Evolutionary conservation across 1,140 invertebrate species (phyloP).

Genomic region (roundworm (Caenorhabditis elegans)): DNA sequence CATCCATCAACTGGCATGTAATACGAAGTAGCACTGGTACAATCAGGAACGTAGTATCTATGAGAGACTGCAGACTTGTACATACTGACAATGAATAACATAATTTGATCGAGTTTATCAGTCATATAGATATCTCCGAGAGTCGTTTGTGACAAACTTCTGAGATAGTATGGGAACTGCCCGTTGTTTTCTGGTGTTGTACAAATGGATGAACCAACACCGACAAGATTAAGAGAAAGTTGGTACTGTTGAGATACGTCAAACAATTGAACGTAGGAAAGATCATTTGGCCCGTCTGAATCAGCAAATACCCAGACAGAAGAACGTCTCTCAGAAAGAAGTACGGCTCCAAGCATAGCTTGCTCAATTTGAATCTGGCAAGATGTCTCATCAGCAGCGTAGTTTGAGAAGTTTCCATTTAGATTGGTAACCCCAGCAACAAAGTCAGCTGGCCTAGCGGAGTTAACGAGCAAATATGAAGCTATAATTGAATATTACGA

Average conservation of each 20-base stretch:
- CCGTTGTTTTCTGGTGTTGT: constrained; percentile 3
- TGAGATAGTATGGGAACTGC: constrained; percentile 21
- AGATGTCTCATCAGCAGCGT: neutral
- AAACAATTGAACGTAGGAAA: neutral
- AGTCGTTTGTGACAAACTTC: constrained; percentile 34
- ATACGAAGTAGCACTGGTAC: neutral
- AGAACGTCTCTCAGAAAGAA: constrained; percentile 37
- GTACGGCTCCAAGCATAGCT: constrained; percentile 25
- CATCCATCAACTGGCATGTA: constrained; percentile 51
- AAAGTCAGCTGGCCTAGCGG: constrained; percentile 28
- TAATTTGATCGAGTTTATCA: constrained; percentile 34
- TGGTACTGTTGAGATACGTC: neutral
- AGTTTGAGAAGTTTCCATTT: neutral
- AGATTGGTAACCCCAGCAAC: constrained; percentile 33
- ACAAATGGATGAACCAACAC: constrained; percentile 17
- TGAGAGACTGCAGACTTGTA: constrained; percentile 48
- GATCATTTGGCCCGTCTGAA: constrained; percentile 23
- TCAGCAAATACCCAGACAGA: constrained; percentile 49
- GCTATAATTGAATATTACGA: neutral
- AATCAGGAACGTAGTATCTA: constrained; percentile 18
- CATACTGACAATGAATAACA: constrained; percentile 43
- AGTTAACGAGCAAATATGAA: constrained; percentile 4
- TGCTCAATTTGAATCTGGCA: constrained; percentile 39
- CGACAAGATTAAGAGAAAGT: constrained; percentile 47
- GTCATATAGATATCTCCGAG: constrained; percentile 48